A percentile compares a stretch with the other conserved stretches of the same genome.
These are phyloP conservation scores for Myotis vivesi DNA, from an alignment of 2,797 vertebrate species.

Conservation along the genomic window DNA sequence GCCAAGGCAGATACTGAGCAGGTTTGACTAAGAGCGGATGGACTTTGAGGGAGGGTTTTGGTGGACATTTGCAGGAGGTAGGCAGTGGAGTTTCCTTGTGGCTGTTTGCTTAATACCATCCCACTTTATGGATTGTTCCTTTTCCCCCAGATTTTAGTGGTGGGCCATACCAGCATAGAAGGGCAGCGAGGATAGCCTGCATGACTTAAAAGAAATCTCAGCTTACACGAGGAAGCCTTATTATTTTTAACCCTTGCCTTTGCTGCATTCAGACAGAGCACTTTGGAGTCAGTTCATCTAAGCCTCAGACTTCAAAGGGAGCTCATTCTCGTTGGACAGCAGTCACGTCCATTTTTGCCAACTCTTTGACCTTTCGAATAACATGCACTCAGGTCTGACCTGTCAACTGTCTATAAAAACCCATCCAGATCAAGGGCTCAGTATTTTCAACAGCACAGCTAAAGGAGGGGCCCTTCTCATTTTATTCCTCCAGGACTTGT, in stretches of 20 bases:
- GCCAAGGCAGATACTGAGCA: background rate
- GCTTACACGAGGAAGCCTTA: background rate
- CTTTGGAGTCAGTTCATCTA: constrained; percentile 65
- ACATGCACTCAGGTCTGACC: constrained; percentile 73
- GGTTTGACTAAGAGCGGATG: background rate
- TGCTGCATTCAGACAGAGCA: background rate
- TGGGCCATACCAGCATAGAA: background rate
- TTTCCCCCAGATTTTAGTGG: background rate
- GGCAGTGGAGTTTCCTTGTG: background rate
- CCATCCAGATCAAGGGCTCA: constrained; percentile 72
- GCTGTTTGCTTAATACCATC: background rate
- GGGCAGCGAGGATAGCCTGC: background rate
- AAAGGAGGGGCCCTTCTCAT: constrained; percentile 70
- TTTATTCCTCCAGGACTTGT: constrained; percentile 68
- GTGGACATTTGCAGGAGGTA: background rate
- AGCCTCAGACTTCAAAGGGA: constrained; percentile 81
- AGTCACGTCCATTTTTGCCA: constrained; percentile 74
- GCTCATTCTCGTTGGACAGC: constrained; percentile 63
- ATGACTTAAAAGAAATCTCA: constrained; percentile 19
- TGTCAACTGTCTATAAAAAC: constrained; percentile 79
- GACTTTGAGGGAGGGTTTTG: background rate
- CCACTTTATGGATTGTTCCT: background rate
- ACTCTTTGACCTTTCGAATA: constrained; percentile 78
- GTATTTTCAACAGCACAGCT: constrained; percentile 76
- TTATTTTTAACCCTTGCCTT: constrained; percentile 37